These are phyloP conservation scores for Labeo calbasu DNA, from an alignment of 2,797 vertebrate species.

Conservation along the genomic window DNA sequence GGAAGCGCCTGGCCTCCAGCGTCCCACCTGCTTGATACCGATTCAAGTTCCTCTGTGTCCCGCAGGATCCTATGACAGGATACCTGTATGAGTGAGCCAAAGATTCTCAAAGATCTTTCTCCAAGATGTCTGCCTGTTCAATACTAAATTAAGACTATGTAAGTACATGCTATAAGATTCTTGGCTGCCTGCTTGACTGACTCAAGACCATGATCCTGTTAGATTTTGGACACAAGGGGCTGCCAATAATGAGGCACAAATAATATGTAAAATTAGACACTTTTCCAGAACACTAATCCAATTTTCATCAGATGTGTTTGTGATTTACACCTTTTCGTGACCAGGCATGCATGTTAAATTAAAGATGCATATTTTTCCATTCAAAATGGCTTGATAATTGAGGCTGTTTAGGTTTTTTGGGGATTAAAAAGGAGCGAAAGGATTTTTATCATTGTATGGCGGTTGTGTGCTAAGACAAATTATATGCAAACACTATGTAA, in stretches of 20 bases:
- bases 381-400: neutral
- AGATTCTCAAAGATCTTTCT: neutral
- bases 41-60: neutral
- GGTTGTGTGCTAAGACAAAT: too few relatives aligned
- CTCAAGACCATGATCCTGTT: neutral
- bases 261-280: constrained; percentile 29
- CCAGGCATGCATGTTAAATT: constrained; percentile 14
- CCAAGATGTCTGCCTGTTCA: neutral
- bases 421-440: too few relatives aligned
- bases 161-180: neutral
- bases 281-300: constrained; percentile 29
- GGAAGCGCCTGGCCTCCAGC: neutral
- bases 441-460: too few relatives aligned
- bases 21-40: neutral
- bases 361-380: neutral
- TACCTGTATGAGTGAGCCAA: constrained; percentile 11
- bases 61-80: constrained; percentile 11
- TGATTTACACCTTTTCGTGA: constrained; percentile 35
- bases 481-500: too few relatives aligned
- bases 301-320: constrained; percentile 13
- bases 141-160: neutral
- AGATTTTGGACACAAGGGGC: neutral
- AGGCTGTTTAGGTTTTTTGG: too few relatives aligned
- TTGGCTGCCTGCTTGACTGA: neutral
- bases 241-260: neutral